Percentiles rank a stretch among this genome's conserved stretches.
phyloP scores from a whole-genome alignment of 2,113 vertebrate genomes.

The Naja naja region DNA sequence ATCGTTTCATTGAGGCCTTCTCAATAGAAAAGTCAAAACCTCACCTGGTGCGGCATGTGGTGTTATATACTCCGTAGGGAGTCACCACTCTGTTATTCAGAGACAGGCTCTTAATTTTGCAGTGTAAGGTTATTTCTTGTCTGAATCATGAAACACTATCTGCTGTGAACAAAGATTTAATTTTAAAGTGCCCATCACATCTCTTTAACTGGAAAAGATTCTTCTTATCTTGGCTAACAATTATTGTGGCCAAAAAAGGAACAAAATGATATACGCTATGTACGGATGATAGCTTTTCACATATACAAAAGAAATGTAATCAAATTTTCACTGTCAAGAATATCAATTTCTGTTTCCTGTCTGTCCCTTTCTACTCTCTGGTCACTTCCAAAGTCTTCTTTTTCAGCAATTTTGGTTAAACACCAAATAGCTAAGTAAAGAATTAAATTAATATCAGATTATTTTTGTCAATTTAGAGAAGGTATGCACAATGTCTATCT shows the following conservation, averaged over 20 bases:
- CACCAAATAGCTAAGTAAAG: neutral
- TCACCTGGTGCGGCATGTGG: neutral
- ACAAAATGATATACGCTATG: neutral
- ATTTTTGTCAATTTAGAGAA: neutral
- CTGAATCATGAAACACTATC: constrained; percentile 61
- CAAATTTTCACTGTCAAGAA: neutral
- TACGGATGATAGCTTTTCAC: neutral
- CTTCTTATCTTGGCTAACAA: constrained; percentile 30
- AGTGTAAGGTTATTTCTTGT: constrained; percentile 64
- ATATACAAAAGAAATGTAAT: neutral
- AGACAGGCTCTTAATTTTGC: constrained; percentile 65
- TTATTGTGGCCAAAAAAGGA: constrained; percentile 6
- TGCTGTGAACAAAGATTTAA: constrained; percentile 63
- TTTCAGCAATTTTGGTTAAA: neutral
- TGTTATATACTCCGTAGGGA: constrained; percentile 60
- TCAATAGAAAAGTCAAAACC: constrained; percentile 40
- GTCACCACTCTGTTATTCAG: constrained; percentile 63
- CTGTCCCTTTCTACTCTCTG: neutral
- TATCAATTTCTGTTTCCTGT: neutral
- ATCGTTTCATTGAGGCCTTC: constrained; percentile 41
- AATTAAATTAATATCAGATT: neutral
- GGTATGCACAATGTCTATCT: neutral
- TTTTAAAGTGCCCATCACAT: constrained; percentile 61
- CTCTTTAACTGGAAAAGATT: constrained; percentile 57
- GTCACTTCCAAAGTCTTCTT: neutral